Conservation (phyloP, 2,888 invertebrate genomes). For the Eupeodes latifasciatus region DNA sequence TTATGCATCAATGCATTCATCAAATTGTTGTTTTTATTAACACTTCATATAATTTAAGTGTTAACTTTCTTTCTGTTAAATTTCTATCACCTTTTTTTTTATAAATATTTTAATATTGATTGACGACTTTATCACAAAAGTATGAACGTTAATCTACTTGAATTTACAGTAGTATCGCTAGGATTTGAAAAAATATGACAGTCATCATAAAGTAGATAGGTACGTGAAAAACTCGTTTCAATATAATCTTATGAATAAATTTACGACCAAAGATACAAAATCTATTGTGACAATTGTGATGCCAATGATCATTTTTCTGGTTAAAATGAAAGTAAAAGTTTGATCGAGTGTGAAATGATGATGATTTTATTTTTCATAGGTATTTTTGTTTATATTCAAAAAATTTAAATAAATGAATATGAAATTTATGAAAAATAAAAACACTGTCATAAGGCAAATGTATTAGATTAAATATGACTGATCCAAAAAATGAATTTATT, state of each 20-base stretch:
- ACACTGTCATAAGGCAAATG: conserved; percentile 8
- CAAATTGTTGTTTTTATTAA: not conserved
- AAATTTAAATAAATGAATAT: conserved; percentile 46
- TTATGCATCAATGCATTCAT: not conserved
- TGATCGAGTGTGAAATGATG: conserved; percentile 26
- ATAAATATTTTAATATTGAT: not conserved
- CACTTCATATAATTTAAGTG: not conserved
- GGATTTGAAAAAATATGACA: not conserved
- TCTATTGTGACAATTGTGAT: conserved; percentile 43
- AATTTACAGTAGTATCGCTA: not conserved
- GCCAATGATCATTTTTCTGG: conserved; percentile 40
- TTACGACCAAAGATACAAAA: not conserved
- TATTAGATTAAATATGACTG: conserved; percentile 25
- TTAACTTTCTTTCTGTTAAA: conserved; percentile 11
- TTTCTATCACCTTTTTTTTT: conserved; percentile 12
- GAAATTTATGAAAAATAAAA: conserved; percentile 22
- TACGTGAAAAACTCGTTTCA: conserved; percentile 27
- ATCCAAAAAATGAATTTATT: conserved; percentile 21
- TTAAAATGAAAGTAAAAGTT: conserved; percentile 69
- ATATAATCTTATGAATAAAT: conserved; percentile 31
- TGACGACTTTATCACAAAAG: not conserved
- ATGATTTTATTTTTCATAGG: not conserved
- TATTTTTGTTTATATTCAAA: not conserved
- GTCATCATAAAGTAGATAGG: conserved; percentile 1
- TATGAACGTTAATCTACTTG: not conserved